Evolutionary conservation across 92 coral and sea anemone species (phyloP).

Genomic region (Galaxea fascicularis): DNA sequence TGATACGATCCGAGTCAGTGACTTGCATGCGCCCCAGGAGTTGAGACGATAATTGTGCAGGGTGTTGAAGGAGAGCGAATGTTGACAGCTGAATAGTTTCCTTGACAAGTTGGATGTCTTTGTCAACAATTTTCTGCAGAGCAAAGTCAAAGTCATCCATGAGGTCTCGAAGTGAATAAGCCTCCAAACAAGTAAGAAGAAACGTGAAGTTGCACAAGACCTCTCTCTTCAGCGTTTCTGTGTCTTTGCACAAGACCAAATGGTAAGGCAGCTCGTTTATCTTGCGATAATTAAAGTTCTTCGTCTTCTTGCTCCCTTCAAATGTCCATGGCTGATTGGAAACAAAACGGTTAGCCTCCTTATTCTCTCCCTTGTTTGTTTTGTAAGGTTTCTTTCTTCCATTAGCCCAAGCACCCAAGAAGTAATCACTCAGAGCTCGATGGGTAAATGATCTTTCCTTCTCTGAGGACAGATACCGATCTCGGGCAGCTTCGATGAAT

Average conservation of each 20-base stretch:
- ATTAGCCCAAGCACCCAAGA: slow-evolving; percentile 73
- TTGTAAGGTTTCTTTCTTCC: slow-evolving; percentile 74
- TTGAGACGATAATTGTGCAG: slow-evolving; percentile 75
- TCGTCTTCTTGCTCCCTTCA: slow-evolving; percentile 51
- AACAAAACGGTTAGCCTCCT: slow-evolving; percentile 78
- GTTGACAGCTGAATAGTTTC: slow-evolving; percentile 83
- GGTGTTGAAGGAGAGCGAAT: slow-evolving; percentile 71
- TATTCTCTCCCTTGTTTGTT: slow-evolving; percentile 43
- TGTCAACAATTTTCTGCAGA: slow-evolving; percentile 55
- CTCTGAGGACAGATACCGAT: slow-evolving; percentile 62
- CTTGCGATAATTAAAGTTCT: slow-evolving; percentile 71
- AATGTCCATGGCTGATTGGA: slow-evolving; percentile 79
- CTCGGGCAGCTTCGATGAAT: slow-evolving; percentile 82
- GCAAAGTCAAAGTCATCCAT: slow-evolving; percentile 81
- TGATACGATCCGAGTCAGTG: slow-evolving; percentile 34
- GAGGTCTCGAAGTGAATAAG: slow-evolving; percentile 75
- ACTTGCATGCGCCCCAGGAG: slow-evolving; percentile 66
- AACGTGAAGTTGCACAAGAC: slow-evolving; percentile 77
- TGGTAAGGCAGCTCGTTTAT: slow-evolving; percentile 79
- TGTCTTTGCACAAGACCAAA: slow-evolving; percentile 56
- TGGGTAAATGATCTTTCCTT: slow-evolving; percentile 57
- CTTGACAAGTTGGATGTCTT: slow-evolving; percentile 76
- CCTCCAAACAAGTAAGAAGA: slow-evolving; percentile 62
- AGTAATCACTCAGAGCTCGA: slow-evolving; percentile 64
- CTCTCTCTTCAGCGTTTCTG: slow-evolving; percentile 67